Conservation (phyloP, 1,140 invertebrate species). For the Neodiprion lecontei region DNA sequence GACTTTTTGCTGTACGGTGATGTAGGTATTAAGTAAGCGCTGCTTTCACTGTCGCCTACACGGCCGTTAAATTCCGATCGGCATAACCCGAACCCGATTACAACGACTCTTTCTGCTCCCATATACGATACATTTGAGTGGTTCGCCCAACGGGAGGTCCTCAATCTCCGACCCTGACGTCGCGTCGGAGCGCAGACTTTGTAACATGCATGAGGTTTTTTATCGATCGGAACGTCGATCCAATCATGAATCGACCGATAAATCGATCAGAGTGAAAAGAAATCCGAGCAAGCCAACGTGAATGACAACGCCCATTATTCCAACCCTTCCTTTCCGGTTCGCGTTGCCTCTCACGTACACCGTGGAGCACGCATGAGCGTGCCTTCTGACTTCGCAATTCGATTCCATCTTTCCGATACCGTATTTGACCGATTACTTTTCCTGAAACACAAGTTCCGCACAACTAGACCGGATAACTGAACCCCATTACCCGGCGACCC, state of each 20-base stretch:
- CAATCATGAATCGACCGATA: neutral
- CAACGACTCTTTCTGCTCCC: neutral
- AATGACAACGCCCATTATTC: neutral
- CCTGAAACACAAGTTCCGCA: neutral
- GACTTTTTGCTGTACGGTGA: constrained; percentile 34
- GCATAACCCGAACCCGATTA: constrained; percentile 13
- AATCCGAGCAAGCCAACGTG: constrained; percentile 1
- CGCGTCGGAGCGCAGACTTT: neutral
- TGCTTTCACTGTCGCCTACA: constrained; percentile 53
- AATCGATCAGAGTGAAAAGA: neutral
- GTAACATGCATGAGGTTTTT: neutral
- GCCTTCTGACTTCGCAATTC: neutral
- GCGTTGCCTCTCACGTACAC: no score
- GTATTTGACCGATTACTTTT: constrained; percentile 1
- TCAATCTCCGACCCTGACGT: neutral
- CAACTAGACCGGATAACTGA: neutral
- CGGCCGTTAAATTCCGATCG: constrained; percentile 42
- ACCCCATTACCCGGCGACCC: constrained; percentile 3
- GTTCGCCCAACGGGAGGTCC: constrained; percentile 1
- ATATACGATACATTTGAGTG: neutral
- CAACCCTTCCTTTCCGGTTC: neutral
- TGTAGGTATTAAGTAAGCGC: constrained; percentile 48
- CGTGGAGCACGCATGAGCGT: no score
- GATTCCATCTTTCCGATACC: neutral
- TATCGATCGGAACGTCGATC: neutral